A percentile compares a stretch with the other conserved stretches of the same genome.
Conservation (phyloP, 1,140 invertebrate species). For the Lerema accius region DNA sequence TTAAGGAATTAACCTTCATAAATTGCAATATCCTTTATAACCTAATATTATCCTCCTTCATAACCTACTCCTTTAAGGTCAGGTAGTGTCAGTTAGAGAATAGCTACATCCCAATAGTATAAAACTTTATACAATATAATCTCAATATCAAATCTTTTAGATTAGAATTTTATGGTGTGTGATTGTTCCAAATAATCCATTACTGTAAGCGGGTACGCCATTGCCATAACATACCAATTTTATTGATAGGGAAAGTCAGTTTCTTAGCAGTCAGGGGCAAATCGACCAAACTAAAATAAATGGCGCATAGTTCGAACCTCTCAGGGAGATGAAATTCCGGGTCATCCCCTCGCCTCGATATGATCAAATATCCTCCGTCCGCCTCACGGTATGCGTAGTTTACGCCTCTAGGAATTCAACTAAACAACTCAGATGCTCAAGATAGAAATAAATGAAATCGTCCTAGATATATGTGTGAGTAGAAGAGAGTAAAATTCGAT, state of each 20-base stretch:
- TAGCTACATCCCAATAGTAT: no score
- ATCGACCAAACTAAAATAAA: constrained; percentile 71
- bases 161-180: no score
- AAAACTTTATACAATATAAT: no score
- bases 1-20: no score
- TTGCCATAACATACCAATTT: constrained; percentile 31
- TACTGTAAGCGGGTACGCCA: background rate
- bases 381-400: constrained; percentile 31
- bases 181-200: background rate
- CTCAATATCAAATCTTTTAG: no score
- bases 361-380: constrained; percentile 54
- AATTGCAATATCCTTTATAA: no score
- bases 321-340: constrained; percentile 68
- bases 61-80: no score
- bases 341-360: constrained; percentile 49
- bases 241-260: constrained; percentile 51
- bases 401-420: constrained; percentile 36
- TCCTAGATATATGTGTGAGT: background rate
- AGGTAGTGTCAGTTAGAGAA: no score
- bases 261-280: constrained; percentile 51
- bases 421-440: constrained; percentile 18
- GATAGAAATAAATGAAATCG: constrained; percentile 7
- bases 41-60: no score
- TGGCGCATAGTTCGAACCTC: constrained; percentile 67
- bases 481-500: no score